Base-by-base conservation (phyloP, 1,140 invertebrate species). In the Acromyrmex echinatior region DNA sequence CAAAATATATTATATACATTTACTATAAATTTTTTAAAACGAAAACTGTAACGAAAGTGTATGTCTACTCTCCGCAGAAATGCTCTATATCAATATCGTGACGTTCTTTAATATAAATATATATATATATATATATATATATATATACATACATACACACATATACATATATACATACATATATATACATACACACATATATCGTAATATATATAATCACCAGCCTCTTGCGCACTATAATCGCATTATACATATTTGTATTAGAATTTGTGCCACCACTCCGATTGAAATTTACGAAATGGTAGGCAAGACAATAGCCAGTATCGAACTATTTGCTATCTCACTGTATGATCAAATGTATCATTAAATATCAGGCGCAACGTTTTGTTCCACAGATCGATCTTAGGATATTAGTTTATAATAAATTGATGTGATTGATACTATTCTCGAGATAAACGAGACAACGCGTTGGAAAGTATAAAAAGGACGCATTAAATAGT, bases 401-500 rank as follows among this genome's bases (percentile, higher is more conserved):
- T 89, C 39, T 78, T 84, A 91, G 35, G 49, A 21, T 76, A 76
- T 91, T 89, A 86, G 58, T 91, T 91, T 91, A 62, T 81, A 81
- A 87, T 35, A 60, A 65, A 84, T 87, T 86, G 28, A 90, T 80
- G 76, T 62, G 63, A 84, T 80, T 81, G 82, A 88, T 86, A 85
- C 58, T 65, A 76, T 85, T 77, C 65, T 88, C 71, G 68, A 86
- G 88, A 85, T 73, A 86, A 89, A 85, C 80, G 90, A 88, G 89
- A 68, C n/a, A 62, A 90, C n/a, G 14, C 76, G 74, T 71, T 92
- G 92, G 90, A 65, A 82, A 89, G 90, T 91, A 92, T 65, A 81
- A 79, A n/a, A 88, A 89, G 89, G 77, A 92, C 79, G 84, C 92
- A 93, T 94, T 92, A 90, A 93, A 93, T 94, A 95, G 93, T 92